Base-by-base conservation (phyloP, 2,888 invertebrate genomes). In the Pherbina coryleti region DNA sequence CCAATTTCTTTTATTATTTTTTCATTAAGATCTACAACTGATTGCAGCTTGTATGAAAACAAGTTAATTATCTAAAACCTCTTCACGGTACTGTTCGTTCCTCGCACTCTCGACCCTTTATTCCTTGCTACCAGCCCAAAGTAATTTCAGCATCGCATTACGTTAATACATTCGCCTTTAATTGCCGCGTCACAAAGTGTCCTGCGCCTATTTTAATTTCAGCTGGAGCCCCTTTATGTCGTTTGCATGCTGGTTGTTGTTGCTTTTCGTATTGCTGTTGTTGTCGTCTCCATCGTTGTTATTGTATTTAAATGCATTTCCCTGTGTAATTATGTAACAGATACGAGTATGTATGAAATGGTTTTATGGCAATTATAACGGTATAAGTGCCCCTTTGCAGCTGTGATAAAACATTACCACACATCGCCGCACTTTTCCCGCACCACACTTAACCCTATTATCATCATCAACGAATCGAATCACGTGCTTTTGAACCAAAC, bases 291-390 rank as follows among this genome's bases (percentile, higher is more conserved):
- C 19, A 31, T 57, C 55, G 25, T 67, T 66, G 66, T 67, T 67
- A 53, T 25, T 60, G 73, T 72, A 25, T 60, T 74, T 51, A n/a
- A 74, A 74, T 53, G 53, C 51, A 49, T 64, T 51, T 31, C 31
- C n/a, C 11, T 49, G 31, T 8, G 28, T 49, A 69, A 69, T 51
- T 17, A 25, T 37, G 53, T 71, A 71, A 71, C 19, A 44, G 57
- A 60, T 72, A 19, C 51, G 19, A 14, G 17, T 14, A n/a, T 55
- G 72, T 31, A 53, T 34, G 25, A 64, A 72, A 72, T 44, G 64
- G 51, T 53, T 74, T 74, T n/a, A 74, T 64, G 74, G 64, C 74
- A 74, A 66, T 74, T 74, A 74, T 51, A 74, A 53, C 66, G 34
- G 64, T 34, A 49, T 44, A 37, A 25, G 49, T 28, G 14, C 25